These are phyloP conservation scores for Salpingus planirostris DNA, from an alignment of 2,888 invertebrate genomes.

Conservation along the genomic window DNA sequence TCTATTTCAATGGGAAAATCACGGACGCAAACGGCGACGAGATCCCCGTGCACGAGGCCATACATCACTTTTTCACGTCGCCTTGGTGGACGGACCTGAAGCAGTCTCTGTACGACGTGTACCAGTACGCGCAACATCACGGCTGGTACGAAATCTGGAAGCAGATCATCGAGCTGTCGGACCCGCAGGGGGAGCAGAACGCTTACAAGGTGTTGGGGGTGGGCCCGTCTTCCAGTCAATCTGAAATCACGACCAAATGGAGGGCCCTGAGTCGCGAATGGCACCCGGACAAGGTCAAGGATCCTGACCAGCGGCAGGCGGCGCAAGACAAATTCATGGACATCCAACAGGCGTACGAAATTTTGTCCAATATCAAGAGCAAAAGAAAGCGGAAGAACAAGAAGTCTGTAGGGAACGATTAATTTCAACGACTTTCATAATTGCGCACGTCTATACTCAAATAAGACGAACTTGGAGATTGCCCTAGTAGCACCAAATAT, in stretches of 20 bases:
- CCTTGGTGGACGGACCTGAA: constrained; percentile 82
- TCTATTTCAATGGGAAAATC: constrained; percentile 82
- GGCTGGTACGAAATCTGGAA: constrained; percentile 84
- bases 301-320: constrained; percentile 52
- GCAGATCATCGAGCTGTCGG: constrained; percentile 75
- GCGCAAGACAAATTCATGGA: constrained; percentile 88
- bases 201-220: constrained; percentile 77
- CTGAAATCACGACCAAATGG: constrained; percentile 78
- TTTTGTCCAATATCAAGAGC: constrained; percentile 73
- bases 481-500: too few species aligned
- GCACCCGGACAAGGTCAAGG: constrained; percentile 88
- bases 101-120: constrained; percentile 63
- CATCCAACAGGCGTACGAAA: constrained; percentile 87
- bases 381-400: constrained; percentile 67
- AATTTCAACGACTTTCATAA: constrained; percentile 3
- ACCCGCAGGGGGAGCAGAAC: constrained; percentile 85
- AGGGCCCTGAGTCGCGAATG: constrained; percentile 71
- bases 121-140: constrained; percentile 70
- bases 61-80: constrained; percentile 83
- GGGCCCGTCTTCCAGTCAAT: constrained; percentile 70
- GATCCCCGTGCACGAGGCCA: constrained; percentile 77
- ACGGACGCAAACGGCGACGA: constrained; percentile 72
- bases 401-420: constrained; percentile 43
- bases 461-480: too few species aligned
- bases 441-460: background rate